These are phyloP conservation scores for Axis porcinus DNA, from an alignment of 2,113 vertebrate species.

Conservation along the genomic window DNA sequence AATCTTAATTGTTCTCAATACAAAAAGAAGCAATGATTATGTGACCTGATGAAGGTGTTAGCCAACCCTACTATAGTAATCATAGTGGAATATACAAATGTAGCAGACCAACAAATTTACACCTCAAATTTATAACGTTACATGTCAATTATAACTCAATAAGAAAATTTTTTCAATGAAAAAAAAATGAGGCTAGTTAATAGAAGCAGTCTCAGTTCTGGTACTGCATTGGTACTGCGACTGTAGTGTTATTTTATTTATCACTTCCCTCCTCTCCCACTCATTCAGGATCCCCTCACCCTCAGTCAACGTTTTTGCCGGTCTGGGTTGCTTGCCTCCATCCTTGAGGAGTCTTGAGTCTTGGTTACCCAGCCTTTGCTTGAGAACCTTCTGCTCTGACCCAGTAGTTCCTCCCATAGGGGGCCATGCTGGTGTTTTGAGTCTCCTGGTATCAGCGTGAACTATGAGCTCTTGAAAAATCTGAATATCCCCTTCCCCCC, in stretches of 20 bases:
- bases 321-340: background rate
- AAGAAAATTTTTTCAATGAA: background rate
- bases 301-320: background rate
- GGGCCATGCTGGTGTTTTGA: background rate
- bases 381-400: background rate
- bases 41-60: background rate
- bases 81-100: background rate
- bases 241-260: background rate
- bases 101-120: background rate
- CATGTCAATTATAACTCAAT: background rate
- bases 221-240: too few relatives aligned
- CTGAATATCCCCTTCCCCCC: background rate
- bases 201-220: background rate
- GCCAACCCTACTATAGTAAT: background rate
- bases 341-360: background rate
- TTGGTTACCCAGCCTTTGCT: background rate
- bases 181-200: background rate
- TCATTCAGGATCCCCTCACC: background rate
- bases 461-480: background rate
- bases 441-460: background rate
- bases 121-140: background rate
- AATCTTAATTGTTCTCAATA: background rate
- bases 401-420: background rate
- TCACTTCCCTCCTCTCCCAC: background rate
- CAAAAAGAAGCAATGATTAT: background rate